Evolutionary conservation across 1,140 invertebrate species (phyloP), one percentile per base, ranked within the genome.

Genomic region (Leptoteleia sp.): DNA sequence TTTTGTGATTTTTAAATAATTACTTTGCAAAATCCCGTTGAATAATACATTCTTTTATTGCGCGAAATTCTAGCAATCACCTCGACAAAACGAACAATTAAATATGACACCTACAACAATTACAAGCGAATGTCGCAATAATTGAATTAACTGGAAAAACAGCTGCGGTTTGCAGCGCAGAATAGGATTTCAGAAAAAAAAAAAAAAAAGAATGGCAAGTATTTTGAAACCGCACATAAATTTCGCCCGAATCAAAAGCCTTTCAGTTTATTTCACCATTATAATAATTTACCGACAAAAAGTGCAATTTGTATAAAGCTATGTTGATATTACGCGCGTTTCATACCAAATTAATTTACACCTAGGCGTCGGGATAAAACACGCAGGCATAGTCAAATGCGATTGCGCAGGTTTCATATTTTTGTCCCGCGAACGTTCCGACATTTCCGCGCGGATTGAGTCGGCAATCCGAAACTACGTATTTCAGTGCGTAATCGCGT

Each of bases 391-490:
- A 55, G 43, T 47, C 47, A 57, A 68, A 48, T 50, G 31, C 38
- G 38, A 55, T 43, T 37, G 50, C 48, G 22, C 6, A 25, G 6
- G 0, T 25, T 15, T 19, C 7, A 7, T 12, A 25, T 31, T 29
- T 43, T 42, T 27, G 7, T 47, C 12, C 22, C 3, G 5, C 8
- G 6, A 40, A 33, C 15, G 12, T 29, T 65, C 7, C 27, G n/a
- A 12, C 12, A 16, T 33, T 42, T 57, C 15, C 11, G 40, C 42
- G 43, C 12, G n/a, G 12, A 65, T 64, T 64, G 31, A 73, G 57
- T 57, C 52, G 57, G 52, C 52, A 64, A 57, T 64, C 33, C 22
- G 59, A 73, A 57, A 45, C 59, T 40, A 17, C 35, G 71, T 40
- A 67, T 52, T 67, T 67, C 38, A 59, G 12, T 33, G 40, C 52